Base-by-base conservation (phyloP, 53 echinoderm and acorn worm species). In the Pentamera pediparva region DNA sequence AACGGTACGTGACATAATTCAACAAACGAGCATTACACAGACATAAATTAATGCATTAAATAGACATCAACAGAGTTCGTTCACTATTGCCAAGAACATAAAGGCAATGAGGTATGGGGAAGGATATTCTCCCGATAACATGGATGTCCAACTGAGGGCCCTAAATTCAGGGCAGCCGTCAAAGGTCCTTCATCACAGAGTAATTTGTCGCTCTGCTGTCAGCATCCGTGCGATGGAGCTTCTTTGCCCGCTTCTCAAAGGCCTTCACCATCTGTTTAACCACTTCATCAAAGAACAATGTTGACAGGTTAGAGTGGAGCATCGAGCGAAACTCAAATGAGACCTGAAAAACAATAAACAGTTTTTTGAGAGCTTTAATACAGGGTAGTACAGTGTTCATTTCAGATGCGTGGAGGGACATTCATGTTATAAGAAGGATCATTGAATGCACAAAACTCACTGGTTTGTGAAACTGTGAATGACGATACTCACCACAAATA, bases 261-360 rank as follows among this genome's bases (percentile, higher is more conserved):
- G 91, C 98, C 32, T 88, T 90, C 69, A 98, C 98, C 86, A 88
- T 98, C 59, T 98, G 89, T 86, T 98, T 98, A 4, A 91, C 98
- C 13, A 98, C 98, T 72, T 98, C 98, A 43, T 98, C 98, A 60
- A 98, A 98, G 84, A 98, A 98, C 26, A 98, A 36, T 9, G 84
- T 75, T 0, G 98, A 88, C 47, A 92, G 77, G 56, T 98, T 79
- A 15, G 98, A 91, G 65, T 98, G 98, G 26, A 98, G 81, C 12
- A 50, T 84, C 12, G 88, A 88, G 34, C 98, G 88, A 73, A 98
- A 98, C 65, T 98, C 91, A 84, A 98, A 98, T 9, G 98, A 91
- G 17, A 98, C 81, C 98, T 98, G 83, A 9, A 29, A 69, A 41
- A 15, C 62, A 37, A 33, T 35, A 30, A 61, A 10, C 0, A 19